A percentile compares a stretch with the other conserved stretches of the same genome.
Conservation (phyloP, 2,797 vertebrate genomes). For the Xiphorhynchus erythropygius region DNA sequence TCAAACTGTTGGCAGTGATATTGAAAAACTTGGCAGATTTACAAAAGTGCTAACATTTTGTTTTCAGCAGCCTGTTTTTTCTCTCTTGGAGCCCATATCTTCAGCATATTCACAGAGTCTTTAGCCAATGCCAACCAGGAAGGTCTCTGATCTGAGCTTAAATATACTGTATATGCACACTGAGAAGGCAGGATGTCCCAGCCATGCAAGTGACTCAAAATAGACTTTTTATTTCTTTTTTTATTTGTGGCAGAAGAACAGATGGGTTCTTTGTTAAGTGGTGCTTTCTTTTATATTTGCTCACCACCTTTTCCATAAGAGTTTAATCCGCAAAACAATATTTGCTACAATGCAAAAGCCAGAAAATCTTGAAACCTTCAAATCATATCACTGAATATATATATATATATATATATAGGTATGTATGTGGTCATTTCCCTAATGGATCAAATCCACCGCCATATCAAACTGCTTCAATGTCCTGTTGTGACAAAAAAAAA, state of each 20-base stretch:
- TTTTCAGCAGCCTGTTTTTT: conserved; percentile 47
- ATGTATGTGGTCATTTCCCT: background rate
- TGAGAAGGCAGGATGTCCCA: background rate
- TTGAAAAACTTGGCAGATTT: conserved; percentile 71
- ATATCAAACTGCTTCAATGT: background rate
- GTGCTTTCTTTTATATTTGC: background rate
- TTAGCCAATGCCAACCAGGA: background rate
- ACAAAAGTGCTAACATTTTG: conserved; percentile 69
- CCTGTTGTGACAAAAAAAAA: background rate
- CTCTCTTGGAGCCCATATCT: conserved; percentile 48
- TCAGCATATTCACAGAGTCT: conserved; percentile 59
- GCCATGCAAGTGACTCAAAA: background rate
- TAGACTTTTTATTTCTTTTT: background rate
- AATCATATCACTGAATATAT: background rate
- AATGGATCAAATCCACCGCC: background rate
- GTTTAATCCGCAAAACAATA: background rate
- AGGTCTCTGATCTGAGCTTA: background rate
- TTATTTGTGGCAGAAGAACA: conserved; percentile 1
- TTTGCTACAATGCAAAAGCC: background rate
- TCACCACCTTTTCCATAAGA: background rate
- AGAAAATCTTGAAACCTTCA: background rate
- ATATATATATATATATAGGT: no score
- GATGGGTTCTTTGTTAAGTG: conserved; percentile 31
- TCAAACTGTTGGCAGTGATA: conserved; percentile 70
- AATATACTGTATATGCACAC: background rate